These are phyloP conservation scores for Hexactinellida sp. DNA, from an alignment of 37 sponge, comb jelly and placozoan genomes.

Conservation along the genomic window DNA sequence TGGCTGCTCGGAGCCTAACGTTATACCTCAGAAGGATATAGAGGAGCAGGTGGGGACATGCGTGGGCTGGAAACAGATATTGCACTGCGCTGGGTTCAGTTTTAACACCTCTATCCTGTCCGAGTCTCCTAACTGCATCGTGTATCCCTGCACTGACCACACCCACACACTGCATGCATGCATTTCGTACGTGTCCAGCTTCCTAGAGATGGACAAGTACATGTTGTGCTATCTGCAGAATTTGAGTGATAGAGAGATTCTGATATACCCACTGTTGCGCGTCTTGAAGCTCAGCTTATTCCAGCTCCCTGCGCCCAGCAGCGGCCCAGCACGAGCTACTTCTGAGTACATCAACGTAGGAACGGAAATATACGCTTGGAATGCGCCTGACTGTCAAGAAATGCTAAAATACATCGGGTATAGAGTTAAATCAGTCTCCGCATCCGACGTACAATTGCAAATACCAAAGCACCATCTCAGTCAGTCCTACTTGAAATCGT, in stretches of 20 bases:
- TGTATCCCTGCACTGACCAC: constrained; percentile 83
- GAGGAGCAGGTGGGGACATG: constrained; percentile 45
- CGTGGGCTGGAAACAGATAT: constrained; percentile 71
- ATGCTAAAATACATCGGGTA: constrained; percentile 1
- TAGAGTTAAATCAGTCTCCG: not conserved
- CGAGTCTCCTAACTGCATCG: constrained; percentile 52
- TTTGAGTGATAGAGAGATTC: not conserved
- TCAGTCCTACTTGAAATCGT: not conserved
- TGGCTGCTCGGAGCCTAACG: constrained; percentile 41
- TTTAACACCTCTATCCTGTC: constrained; percentile 45
- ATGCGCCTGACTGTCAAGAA: not conserved
- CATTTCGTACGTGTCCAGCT: not conserved
- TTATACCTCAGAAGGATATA: constrained; percentile 28
- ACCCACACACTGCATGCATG: constrained; percentile 50
- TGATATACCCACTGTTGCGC: not conserved
- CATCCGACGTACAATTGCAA: constrained; percentile 2
- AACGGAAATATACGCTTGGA: constrained; percentile 13
- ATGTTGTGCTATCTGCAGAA: not conserved
- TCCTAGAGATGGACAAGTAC: not conserved
- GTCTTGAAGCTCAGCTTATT: not conserved
- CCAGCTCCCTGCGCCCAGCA: not conserved
- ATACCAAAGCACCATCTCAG: not conserved
- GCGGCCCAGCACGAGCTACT: not conserved
- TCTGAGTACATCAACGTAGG: not conserved
- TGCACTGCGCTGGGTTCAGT: constrained; percentile 56